Evolutionary conservation across 1,140 invertebrate species (phyloP).

Genomic region (Rhyzopertha dominica): DNA sequence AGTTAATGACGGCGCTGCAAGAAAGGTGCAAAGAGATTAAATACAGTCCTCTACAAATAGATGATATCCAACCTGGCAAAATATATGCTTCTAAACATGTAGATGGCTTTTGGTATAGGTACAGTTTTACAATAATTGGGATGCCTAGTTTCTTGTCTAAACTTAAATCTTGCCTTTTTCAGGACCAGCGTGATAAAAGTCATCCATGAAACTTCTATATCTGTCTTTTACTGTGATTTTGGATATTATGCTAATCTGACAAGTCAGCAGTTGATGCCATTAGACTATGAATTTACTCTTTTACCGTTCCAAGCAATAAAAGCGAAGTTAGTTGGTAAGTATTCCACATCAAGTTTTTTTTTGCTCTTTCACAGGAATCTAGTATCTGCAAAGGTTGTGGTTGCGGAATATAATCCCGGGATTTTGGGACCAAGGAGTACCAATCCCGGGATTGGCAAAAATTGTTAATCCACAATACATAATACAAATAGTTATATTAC

Average conservation of each 20-base stretch:
- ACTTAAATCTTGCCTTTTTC: slow-evolving; percentile 24
- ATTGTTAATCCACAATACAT: too few relatives aligned
- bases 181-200: slow-evolving; percentile 47
- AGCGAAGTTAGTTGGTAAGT: slow-evolving; percentile 51
- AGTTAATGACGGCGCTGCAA: slow-evolving; percentile 37
- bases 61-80: slow-evolving; percentile 37
- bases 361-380: background rate
- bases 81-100: slow-evolving; percentile 41
- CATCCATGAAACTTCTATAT: slow-evolving; percentile 46
- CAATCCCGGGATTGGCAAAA: too few relatives aligned
- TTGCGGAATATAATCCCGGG: background rate
- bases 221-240: slow-evolving; percentile 53
- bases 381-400: slow-evolving; percentile 4
- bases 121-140: too few relatives aligned
- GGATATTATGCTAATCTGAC: slow-evolving; percentile 48
- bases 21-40: slow-evolving; percentile 25
- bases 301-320: slow-evolving; percentile 56
- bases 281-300: slow-evolving; percentile 47
- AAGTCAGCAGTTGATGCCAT: slow-evolving; percentile 45
- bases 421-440: too few relatives aligned
- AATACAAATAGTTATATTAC: too few relatives aligned
- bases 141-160: too few relatives aligned
- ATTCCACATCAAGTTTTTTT: background rate
- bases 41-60: slow-evolving; percentile 28
- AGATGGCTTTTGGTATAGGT: slow-evolving; percentile 42